phyloP scores from a whole-genome alignment of 2,113 vertebrate genomes.

The Orthochromis malagaraziensis region DNA sequence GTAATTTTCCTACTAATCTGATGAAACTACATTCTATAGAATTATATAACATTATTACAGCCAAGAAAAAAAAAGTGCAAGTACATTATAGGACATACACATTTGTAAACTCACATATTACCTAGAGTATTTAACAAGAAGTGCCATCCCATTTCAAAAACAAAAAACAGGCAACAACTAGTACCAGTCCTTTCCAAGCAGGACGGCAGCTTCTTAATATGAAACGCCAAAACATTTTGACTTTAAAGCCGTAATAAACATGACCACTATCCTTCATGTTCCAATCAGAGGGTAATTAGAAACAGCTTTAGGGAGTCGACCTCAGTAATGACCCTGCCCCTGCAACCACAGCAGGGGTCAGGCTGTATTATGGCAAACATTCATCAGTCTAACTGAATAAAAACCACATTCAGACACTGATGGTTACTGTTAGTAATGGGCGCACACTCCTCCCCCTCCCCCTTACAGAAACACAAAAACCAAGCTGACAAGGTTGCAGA shows the following conservation, averaged over 20 bases:
- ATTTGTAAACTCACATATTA: not conserved
- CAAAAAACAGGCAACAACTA: not conserved
- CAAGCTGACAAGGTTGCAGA: not conserved
- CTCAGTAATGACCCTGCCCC: conserved; percentile 4
- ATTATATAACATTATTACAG: not conserved
- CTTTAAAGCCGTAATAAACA: conserved; percentile 28
- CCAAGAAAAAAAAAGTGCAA: not conserved
- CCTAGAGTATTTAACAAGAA: not conserved
- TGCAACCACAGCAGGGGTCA: conserved; percentile 22
- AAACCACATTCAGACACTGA: conserved; percentile 30
- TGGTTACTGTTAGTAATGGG: conserved; percentile 14
- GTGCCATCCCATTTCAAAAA: not conserved
- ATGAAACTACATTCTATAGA: not conserved
- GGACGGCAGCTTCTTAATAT: not conserved
- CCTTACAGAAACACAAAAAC: not conserved
- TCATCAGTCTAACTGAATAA: conserved; percentile 27
- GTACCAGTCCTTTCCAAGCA: not conserved
- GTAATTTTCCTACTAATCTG: not conserved
- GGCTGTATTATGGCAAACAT: conserved; percentile 43
- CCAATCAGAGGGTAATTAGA: conserved; percentile 58
- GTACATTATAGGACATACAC: not conserved
- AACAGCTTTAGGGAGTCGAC: conserved; percentile 46
- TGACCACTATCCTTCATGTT: conserved; percentile 4
- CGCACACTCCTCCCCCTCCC: not conserved
- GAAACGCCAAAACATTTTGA: conserved; percentile 19